Percentiles rank a stretch among this genome's conserved stretches.
These are phyloP conservation scores for Dromiciops gliroides DNA, from an alignment of 2,113 vertebrate species.

Conservation along the genomic window DNA sequence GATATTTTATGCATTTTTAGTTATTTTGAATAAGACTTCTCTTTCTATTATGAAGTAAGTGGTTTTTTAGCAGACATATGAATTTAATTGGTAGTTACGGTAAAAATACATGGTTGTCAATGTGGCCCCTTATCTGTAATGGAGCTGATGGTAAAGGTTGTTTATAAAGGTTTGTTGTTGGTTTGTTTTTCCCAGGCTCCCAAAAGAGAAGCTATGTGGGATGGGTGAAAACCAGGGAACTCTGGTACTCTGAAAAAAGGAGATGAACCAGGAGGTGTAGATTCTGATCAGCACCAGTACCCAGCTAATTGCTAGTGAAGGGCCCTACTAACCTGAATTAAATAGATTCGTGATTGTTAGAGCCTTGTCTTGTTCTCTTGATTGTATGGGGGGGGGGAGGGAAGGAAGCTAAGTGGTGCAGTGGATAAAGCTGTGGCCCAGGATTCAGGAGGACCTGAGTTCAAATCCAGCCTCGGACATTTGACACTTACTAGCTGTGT, in stretches of 20 bases:
- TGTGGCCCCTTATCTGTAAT: not conserved
- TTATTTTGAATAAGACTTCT: not conserved
- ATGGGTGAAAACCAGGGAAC: not conserved
- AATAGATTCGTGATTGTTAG: not conserved
- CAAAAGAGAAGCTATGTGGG: not conserved
- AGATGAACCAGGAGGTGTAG: not conserved
- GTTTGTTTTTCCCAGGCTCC: not conserved
- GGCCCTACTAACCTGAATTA: not conserved
- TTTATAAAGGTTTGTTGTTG: not conserved
- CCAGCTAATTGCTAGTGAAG: not conserved
- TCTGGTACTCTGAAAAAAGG: not conserved
- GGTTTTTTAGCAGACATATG: not conserved
- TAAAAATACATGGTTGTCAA: not conserved
- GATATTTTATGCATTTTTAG: not conserved
- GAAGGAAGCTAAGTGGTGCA: too few species aligned
- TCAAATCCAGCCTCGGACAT: too few species aligned
- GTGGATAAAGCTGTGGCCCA: too few species aligned
- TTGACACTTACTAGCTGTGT: too few species aligned
- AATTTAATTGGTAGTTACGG: not conserved
- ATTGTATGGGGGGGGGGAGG: too few species aligned
- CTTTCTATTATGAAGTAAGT: not conserved
- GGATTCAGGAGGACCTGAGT: too few species aligned
- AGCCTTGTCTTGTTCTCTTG: too few species aligned
- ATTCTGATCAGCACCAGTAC: not conserved
- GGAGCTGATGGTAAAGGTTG: not conserved